These are phyloP conservation scores for Danaus plexippus DNA, from an alignment of 1,140 invertebrate species.

Conservation along the genomic window DNA sequence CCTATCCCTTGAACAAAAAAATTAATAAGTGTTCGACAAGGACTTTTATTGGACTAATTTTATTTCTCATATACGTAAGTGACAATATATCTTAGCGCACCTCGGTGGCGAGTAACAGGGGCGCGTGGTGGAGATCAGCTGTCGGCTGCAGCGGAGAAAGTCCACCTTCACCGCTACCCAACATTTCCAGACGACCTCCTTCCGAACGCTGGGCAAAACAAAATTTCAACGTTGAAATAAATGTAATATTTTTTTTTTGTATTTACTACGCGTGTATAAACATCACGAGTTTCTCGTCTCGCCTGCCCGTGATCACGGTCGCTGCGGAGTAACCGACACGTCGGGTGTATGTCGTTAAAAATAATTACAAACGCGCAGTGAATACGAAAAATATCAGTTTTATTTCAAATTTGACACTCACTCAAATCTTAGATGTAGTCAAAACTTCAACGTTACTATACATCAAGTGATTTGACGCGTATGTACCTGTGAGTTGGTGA, in stretches of 20 bases:
- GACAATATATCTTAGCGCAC: too few relatives aligned
- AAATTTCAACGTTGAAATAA: background rate
- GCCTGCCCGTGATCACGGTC: too few relatives aligned
- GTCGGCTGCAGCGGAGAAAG: conserved; percentile 47
- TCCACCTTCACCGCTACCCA: conserved; percentile 41
- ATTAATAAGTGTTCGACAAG: background rate
- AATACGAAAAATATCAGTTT: too few relatives aligned
- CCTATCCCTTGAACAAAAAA: background rate
- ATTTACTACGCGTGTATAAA: too few relatives aligned
- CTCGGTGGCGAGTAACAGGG: conserved; percentile 49
- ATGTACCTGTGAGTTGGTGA: conserved; percentile 49
- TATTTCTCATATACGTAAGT: too few relatives aligned
- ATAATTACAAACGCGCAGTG: too few relatives aligned
- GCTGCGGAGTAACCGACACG: too few relatives aligned
- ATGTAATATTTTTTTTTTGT: too few relatives aligned
- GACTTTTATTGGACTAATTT: background rate
- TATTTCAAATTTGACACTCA: too few relatives aligned
- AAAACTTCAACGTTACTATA: background rate
- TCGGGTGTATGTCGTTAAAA: too few relatives aligned
- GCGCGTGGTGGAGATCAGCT: conserved; percentile 51
- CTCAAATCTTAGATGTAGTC: background rate
- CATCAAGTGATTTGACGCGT: conserved; percentile 1
- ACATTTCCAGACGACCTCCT: conserved; percentile 44
- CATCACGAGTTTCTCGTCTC: too few relatives aligned
- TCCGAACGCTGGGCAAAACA: conserved; percentile 37